Evolutionary conservation across 2,113 vertebrate genomes (phyloP).

Genomic region (Psilopogon haemacephalus): DNA sequence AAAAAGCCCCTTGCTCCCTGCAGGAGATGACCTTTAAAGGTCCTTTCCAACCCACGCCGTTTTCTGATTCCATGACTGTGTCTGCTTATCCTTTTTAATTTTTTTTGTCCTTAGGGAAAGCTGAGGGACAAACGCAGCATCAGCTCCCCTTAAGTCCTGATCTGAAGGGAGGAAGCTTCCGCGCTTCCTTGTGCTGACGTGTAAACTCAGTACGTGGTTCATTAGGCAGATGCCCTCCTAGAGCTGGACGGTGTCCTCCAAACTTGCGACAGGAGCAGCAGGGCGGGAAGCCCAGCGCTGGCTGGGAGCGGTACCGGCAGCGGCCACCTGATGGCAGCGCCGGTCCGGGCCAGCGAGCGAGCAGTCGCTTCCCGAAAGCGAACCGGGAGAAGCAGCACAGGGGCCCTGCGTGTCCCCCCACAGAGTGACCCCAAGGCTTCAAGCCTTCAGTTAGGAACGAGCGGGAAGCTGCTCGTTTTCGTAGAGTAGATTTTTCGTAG

Average conservation of each 20-base stretch:
- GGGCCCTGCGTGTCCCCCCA: rapidly evolving
- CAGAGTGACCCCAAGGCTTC: neutral
- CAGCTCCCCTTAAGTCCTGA: rapidly evolving
- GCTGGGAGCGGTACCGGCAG: neutral
- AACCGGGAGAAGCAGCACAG: rapidly evolving
- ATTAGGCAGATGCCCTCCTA: rapidly evolving
- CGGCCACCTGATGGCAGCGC: neutral
- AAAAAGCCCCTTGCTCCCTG: no score
- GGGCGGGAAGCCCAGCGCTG: neutral
- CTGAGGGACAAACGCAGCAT: neutral
- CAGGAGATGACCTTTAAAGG: no score
- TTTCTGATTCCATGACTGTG: neutral
- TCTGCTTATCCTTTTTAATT: neutral
- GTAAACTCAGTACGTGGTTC: neutral
- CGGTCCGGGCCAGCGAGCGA: rapidly evolving
- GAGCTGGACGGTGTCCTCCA: rapidly evolving
- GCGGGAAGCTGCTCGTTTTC: neutral
- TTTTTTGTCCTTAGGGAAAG: neutral
- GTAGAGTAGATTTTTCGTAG: neutral
- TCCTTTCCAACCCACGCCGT: no score
- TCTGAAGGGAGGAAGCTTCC: neutral
- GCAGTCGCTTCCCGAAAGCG: rapidly evolving
- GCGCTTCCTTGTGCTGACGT: rapidly evolving
- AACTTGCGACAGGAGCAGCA: rapidly evolving
- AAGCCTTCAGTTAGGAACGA: rapidly evolving